Evolutionary conservation across 2,888 invertebrate genomes (phyloP), one percentile per base, ranked within the genome.

Genomic region (Acleris holmiana): DNA sequence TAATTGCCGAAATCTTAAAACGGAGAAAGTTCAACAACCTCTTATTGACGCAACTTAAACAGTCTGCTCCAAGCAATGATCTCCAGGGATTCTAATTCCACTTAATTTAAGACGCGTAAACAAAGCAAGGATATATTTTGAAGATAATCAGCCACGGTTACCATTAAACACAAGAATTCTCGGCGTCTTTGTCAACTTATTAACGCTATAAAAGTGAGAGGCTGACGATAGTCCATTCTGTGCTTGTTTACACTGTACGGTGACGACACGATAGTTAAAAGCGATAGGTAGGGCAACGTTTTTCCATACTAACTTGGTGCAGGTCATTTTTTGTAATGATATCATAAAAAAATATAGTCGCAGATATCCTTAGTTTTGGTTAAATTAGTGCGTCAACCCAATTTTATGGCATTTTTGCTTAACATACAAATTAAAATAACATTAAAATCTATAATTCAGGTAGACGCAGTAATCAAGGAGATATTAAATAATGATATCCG

Each of bases 101-200:
- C 59, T 68, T 68, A 65, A 65, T 60, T 65, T 54, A 46, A 54
- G 59, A 48, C 48, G 54, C 51, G 71, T 68, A 70, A 77, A 82
- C 75, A 81, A 79, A 75, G 71, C 73, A 63, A 68, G 68, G 51
- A 58, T 71, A 74, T 73, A 74, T 66, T 62, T 58, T 54, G 48
- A 48, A 79, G 80, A 82, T 82, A 84, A 85, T 83, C 77, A 77
- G 73, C 68, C 76, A 70, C 69, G 72, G 71, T 72, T 76, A 74
- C 76, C 72, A 79, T 84, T 79, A 82, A 78, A 74, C 71, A 72
- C 79, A 77, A 77, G 75, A 73, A 59, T 61, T 48, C 67, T 54
- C 62, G 56, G 67, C 50, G 70, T 76, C 74, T 82, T 87, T 87
- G 85, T 86, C 74, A 72, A 79, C 75, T 83, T 80, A 86, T 82